A percentile compares a stretch with the other conserved stretches of the same genome.
phyloP scores from a whole-genome alignment of 2,113 vertebrate genomes.

The Butorides virescens region DNA sequence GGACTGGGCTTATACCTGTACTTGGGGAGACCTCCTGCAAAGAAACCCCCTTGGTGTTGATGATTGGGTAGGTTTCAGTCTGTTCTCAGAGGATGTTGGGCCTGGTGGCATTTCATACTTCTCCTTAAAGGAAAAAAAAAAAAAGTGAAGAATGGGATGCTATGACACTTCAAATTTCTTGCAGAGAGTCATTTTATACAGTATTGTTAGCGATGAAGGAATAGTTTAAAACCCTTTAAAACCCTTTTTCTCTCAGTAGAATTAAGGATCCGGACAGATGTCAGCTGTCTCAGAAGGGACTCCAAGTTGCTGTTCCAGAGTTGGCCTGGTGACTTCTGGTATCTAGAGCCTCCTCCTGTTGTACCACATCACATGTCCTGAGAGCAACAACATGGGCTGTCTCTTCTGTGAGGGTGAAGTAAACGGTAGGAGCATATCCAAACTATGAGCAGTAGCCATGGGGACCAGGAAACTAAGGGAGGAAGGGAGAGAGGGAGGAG shows the following conservation, averaged over 20 bases:
- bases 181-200: background rate
- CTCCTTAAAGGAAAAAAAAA: too few species aligned
- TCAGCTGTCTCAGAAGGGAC: background rate
- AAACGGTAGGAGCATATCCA: background rate
- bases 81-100: background rate
- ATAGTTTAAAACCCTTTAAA: background rate
- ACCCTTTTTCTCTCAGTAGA: background rate
- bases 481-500: background rate
- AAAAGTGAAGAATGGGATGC: background rate
- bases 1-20: background rate
- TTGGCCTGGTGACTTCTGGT: background rate
- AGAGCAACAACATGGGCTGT: background rate
- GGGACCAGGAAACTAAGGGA: background rate
- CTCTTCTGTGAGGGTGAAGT: background rate
- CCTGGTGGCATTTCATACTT: background rate
- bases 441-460: background rate
- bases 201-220: background rate
- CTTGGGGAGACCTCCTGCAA: background rate
- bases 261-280: background rate
- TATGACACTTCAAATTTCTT: background rate
- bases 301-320: background rate
- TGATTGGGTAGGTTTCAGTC: background rate
- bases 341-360: background rate
- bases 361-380: background rate
- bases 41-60: background rate